These are phyloP conservation scores for Heliconius congener DNA, from an alignment of 1,140 invertebrate genomes.

Conservation along the genomic window DNA sequence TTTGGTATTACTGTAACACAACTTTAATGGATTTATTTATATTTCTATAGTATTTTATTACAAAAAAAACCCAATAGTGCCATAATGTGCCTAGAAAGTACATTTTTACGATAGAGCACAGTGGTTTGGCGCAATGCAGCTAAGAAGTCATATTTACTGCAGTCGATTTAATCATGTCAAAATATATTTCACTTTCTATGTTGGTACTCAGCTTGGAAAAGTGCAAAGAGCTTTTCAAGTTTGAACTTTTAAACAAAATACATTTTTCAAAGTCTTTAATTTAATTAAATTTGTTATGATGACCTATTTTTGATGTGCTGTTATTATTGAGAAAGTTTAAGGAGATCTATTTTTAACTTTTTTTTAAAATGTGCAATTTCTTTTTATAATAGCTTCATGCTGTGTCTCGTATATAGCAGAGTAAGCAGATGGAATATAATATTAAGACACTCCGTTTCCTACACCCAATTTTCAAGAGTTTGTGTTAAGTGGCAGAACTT, in stretches of 20 bases:
- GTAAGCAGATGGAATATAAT: not conserved
- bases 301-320: not conserved
- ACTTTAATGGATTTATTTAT: not conserved
- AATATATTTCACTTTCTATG: constrained; percentile 23
- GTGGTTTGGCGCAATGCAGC: constrained; percentile 54
- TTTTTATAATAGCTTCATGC: not conserved
- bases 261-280: not conserved
- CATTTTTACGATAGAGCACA: not conserved
- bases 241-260: not conserved
- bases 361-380: not conserved
- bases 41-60: not conserved
- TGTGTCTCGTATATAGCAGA: not conserved
- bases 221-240: not conserved
- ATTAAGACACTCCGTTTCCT: not conserved
- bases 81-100: not conserved
- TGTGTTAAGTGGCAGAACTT: too few species aligned
- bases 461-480: too few species aligned
- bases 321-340: not conserved
- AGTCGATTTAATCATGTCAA: constrained; percentile 18
- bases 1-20: too few species aligned
- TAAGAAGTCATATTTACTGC: constrained; percentile 37
- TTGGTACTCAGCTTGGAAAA: not conserved
- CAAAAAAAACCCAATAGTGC: not conserved
- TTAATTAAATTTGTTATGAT: not conserved
- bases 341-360: too few species aligned